These are phyloP conservation scores for Ennomos quercinarius DNA, from an alignment of 2,888 invertebrate genomes.

Conservation along the genomic window DNA sequence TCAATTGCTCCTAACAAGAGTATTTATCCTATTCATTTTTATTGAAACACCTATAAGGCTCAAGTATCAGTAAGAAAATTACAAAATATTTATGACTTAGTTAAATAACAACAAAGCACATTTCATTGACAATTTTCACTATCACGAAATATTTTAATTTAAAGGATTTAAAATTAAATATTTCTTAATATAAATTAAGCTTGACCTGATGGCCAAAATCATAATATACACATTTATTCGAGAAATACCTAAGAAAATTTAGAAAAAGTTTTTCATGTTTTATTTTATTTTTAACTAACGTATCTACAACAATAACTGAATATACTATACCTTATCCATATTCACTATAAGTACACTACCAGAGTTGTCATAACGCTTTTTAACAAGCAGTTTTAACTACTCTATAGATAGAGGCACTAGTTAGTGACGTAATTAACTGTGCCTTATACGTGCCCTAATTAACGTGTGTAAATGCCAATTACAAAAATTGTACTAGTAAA, in stretches of 20 bases:
- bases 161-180: too few species aligned
- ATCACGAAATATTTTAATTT: too few species aligned
- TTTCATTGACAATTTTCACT: constrained; percentile 1
- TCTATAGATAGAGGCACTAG: constrained; percentile 22
- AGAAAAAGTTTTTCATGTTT: too few species aligned
- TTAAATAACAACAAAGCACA: constrained; percentile 1
- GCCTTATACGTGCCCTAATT: constrained; percentile 45
- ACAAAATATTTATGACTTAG: constrained; percentile 6
- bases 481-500: constrained; percentile 73
- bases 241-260: too few species aligned
- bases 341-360: background rate
- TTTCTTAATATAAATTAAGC: too few species aligned
- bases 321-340: too few species aligned
- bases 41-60: constrained; percentile 1
- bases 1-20: constrained; percentile 3
- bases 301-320: too few species aligned
- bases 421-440: constrained; percentile 12
- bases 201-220: too few species aligned
- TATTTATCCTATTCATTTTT: background rate
- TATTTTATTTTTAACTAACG: too few species aligned
- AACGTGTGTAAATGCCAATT: constrained; percentile 69
- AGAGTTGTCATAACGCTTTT: background rate
- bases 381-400: constrained; percentile 4
- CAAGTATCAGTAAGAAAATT: constrained; percentile 5
- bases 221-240: too few species aligned